Evolutionary conservation across 64 coral and sea anemone genomes (phyloP), one percentile per base, ranked within the genome.

Genomic region (Dendronephthya gigantea): DNA sequence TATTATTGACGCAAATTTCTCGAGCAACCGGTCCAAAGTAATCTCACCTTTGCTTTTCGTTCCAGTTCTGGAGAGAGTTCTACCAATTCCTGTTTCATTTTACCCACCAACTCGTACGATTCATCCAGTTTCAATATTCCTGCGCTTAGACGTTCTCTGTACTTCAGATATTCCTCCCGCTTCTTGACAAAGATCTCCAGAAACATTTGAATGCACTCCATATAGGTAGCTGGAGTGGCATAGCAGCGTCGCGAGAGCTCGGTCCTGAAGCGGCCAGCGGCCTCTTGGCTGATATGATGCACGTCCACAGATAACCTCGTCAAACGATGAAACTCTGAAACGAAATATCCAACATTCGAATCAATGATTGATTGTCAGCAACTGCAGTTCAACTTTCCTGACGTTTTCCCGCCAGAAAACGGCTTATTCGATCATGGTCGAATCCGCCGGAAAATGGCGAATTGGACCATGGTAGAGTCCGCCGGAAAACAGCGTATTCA

Each of bases 191-290:
- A 88, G n/a, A 90, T 97, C 14, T 50, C 51, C 39, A 90, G 37
- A 58, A 83, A 97, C 19, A 93, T 43, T 14, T 87, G 86, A 2
- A 97, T 89, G 84, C 90, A 97, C 50, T 97, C 94, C 86, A 97
- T 91, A 45, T 93, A 97, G 12, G 89, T 97, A 2, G 94, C 91
- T 22, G 94, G 94, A 1, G 94, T 97, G 3, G 94, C 93, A 69
- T 93, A 86, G 51, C 93, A 89, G 48, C 83, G 62, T 9, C 94
- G 86, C 16, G 84, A 91, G 72, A 96, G 30, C 68, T 96, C 91
- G 39, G 92, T 89, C n/a, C 88, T 91, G 51, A 97, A 97, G 62
- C 72, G 86, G 49, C 86, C 84, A 23, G 79, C 75, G 4, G 39
- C 32, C 8, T 39, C 39, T 62, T 62, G 55, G 25, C 55, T n/a